Evolutionary conservation across 2,797 vertebrate species (phyloP), one percentile per base, ranked within the genome.

Genomic region (Sebastes matsubarae): DNA sequence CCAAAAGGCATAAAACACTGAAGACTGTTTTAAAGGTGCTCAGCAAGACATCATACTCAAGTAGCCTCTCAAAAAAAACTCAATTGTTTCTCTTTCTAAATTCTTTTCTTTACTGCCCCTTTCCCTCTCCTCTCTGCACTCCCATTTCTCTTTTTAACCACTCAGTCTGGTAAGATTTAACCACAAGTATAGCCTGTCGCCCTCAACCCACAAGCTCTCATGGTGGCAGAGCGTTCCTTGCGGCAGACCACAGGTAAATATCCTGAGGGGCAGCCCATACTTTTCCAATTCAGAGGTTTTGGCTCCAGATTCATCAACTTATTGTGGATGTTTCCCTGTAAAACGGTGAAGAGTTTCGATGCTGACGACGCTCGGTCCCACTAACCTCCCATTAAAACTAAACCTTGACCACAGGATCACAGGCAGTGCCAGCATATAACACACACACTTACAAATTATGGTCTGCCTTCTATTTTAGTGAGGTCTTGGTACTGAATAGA

Each of bases 281-380:
- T 87, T 88, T 87, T 83, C 72, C 63, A 84, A 77, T 84, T 85
- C 14, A 73, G 76, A 70, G 59, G 72, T 86, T 85, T 85, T 87
- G 70, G 67, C 80, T 88, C 12, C 42, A n/a, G 57, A 80, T 67
- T 75, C 59, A 58, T 72, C 16, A 60, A 63, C 30, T 70, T 64
- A 64, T 69, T 8, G n/a, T 72, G 59, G 25, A 68, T 1, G 20
- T 68, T 81, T 85, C n/a, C 16, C 29, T 30, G 8, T 77, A 42
- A 68, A 76, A 71, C 77, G 59, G 65, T 36, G n/a, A 80, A 59
- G 50, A 42, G 54, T 74, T 63, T 60, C 18, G 29, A 74, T 72
- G 22, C 65, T 55, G 22, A 68, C 1, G 1, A 12, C 12, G 32
- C 77, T 75, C 7, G 2, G 27, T 59, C 24, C 77, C 77, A 72